Conservation (phyloP, 2,797 vertebrate species). For the Rhinichthys osculus region DNA sequence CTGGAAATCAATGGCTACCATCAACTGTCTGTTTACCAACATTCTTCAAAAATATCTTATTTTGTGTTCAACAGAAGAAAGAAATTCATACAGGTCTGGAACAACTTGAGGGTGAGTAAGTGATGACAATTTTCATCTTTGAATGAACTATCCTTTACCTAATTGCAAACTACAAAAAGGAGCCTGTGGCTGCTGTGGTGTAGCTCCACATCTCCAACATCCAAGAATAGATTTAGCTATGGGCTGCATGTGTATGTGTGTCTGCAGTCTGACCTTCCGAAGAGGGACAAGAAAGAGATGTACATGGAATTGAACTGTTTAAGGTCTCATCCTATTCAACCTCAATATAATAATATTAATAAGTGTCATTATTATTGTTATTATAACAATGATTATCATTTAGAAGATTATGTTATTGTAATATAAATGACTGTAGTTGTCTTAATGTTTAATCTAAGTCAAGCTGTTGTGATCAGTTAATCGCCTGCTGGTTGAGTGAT, state of each 20-base stretch:
- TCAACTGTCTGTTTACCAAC: no score
- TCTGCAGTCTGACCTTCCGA: slow-evolving; percentile 31
- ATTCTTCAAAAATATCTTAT: no score
- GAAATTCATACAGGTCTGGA: no score
- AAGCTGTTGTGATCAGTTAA: slow-evolving; percentile 26
- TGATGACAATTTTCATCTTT: not conserved
- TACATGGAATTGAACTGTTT: not conserved
- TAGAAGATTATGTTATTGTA: not conserved
- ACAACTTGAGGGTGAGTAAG: no score
- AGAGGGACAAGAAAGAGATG: not conserved
- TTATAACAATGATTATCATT: not conserved
- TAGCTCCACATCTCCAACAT: slow-evolving; percentile 41
- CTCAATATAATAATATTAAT: not conserved
- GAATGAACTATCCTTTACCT: not conserved
- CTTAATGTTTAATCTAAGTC: not conserved
- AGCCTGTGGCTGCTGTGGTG: not conserved
- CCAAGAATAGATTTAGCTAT: slow-evolving; percentile 45
- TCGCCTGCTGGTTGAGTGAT: not conserved
- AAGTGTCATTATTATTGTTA: not conserved
- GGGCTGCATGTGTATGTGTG: slow-evolving; percentile 15
- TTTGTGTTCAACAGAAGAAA: no score
- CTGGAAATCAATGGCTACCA: no score
- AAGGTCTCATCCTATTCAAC: not conserved
- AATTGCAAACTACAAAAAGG: not conserved
- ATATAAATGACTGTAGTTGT: not conserved